phyloP scores from a whole-genome alignment of 2,113 vertebrate species.

The Ammodramus savannarum region DNA sequence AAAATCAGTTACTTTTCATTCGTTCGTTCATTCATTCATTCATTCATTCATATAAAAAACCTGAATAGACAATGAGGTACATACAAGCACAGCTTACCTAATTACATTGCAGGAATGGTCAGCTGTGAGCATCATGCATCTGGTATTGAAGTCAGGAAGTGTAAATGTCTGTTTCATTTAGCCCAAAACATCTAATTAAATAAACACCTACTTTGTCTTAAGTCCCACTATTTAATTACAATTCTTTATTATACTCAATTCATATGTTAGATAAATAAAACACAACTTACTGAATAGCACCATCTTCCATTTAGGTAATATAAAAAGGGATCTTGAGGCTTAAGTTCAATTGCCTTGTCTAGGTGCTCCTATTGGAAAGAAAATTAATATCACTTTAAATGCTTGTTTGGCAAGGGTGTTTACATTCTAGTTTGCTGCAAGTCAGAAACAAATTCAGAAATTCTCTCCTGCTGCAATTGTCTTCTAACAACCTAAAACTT shows the following conservation, averaged over 20 bases:
- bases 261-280: background rate
- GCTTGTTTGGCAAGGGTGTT: background rate
- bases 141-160: background rate
- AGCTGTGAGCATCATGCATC: background rate
- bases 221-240: background rate
- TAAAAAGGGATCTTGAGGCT: conserved; percentile 88
- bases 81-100: background rate
- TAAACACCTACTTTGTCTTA: background rate
- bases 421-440: conserved; percentile 5
- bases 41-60: background rate
- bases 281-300: conserved; percentile 90
- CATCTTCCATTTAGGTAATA: conserved; percentile 96
- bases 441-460: background rate
- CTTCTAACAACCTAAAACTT: background rate
- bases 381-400: background rate
- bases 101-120: background rate
- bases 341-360: conserved; percentile 91
- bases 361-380: conserved; percentile 87
- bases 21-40: background rate
- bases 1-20: background rate
- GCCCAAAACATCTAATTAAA: background rate
- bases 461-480: background rate
- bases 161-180: background rate
- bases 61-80: background rate
- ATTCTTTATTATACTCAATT: background rate